These are phyloP conservation scores for Tachina fera DNA, from an alignment of 2,888 invertebrate genomes.

Conservation along the genomic window DNA sequence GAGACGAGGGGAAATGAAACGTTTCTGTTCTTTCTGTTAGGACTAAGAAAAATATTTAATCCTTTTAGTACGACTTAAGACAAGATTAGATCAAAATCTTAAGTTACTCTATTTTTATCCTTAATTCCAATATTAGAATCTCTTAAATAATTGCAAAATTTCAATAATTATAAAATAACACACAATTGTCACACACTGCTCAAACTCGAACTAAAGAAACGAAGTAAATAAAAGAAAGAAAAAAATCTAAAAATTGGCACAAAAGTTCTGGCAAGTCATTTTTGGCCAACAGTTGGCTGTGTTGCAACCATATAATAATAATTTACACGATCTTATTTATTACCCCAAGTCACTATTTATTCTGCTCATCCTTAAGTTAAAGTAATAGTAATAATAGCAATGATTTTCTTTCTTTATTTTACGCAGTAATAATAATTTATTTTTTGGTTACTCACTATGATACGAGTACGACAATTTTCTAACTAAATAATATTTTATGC, in stretches of 20 bases:
- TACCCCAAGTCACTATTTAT: constrained; percentile 36
- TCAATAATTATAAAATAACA: background rate
- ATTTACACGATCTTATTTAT: constrained; percentile 40
- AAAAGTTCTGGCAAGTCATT: constrained; percentile 20
- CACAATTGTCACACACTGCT: background rate
- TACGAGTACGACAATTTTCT: background rate
- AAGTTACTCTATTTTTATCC: no score
- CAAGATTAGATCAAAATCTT: no score
- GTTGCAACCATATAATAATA: constrained; percentile 37
- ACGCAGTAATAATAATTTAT: constrained; percentile 56
- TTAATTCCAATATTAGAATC: background rate
- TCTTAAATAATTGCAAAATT: background rate
- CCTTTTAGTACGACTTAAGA: no score
- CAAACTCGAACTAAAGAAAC: background rate
- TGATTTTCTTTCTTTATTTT: background rate
- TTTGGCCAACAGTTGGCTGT: constrained; percentile 20
- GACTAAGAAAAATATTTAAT: no score
- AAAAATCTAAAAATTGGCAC: constrained; percentile 7
- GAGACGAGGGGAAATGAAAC: no score
- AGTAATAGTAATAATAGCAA: constrained; percentile 4
- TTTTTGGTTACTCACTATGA: constrained; percentile 13
- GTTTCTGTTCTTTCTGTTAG: no score
- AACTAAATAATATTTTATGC: constrained; percentile 10
- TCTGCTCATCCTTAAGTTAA: background rate
- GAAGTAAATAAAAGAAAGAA: background rate